These are phyloP conservation scores for Coboldia fuscipes DNA, from an alignment of 1,140 invertebrate species.

Conservation along the genomic window DNA sequence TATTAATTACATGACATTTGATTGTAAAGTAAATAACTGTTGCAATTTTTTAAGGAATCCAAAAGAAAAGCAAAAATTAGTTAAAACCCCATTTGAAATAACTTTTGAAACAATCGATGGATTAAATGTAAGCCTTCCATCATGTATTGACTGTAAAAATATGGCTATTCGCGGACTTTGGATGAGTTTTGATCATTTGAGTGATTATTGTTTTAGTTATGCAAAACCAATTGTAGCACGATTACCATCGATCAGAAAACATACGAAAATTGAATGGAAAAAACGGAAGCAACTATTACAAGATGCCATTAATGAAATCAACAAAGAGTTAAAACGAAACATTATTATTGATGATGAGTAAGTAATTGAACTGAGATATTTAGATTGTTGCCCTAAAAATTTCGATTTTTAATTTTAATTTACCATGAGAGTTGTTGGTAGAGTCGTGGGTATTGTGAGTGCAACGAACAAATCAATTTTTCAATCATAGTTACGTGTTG, in stretches of 20 bases:
- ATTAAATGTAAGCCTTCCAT: constrained; percentile 30
- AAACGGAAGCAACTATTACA: constrained; percentile 18
- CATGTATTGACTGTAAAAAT: constrained; percentile 25
- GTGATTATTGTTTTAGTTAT: constrained; percentile 24
- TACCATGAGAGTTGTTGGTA: no score
- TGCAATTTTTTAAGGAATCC: neutral
- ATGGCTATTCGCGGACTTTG: constrained; percentile 33
- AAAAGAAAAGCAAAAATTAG: neutral
- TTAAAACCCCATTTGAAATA: neutral
- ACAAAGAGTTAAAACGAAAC: constrained; percentile 7
- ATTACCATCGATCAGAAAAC: constrained; percentile 4
- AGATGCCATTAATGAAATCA: constrained; percentile 11
- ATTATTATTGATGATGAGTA: neutral
- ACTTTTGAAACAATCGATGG: constrained; percentile 8
- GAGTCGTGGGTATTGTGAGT: no score
- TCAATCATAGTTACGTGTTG: no score
- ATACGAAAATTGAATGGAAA: constrained; percentile 19
- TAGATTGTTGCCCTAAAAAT: no score
- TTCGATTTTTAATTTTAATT: no score
- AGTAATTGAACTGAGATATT: no score
- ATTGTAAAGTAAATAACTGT: no score
- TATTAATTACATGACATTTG: no score
- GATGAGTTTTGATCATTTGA: constrained; percentile 35
- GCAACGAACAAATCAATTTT: no score
- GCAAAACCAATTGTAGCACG: constrained; percentile 4